Evolutionary conservation across 2,888 invertebrate species (phyloP).

Genomic region (Tupiocoris notatus): DNA sequence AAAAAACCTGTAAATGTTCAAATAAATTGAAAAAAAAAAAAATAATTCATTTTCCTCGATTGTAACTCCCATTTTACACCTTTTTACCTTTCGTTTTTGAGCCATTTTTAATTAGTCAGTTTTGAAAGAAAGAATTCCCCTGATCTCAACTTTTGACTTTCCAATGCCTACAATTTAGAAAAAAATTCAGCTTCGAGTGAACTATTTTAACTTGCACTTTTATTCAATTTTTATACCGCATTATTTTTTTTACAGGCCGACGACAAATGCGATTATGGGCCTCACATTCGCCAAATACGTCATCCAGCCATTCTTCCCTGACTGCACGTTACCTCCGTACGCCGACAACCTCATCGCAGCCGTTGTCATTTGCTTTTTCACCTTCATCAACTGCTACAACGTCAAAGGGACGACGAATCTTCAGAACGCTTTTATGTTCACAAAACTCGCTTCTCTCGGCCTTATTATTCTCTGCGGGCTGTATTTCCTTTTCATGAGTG

Average conservation of each 20-base stretch:
- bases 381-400: constrained; percentile 85
- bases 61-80: too few species aligned
- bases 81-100: too few species aligned
- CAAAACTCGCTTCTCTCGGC: constrained; percentile 80
- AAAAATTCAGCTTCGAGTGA: too few species aligned
- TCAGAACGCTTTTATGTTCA: constrained; percentile 90
- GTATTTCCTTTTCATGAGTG: constrained; percentile 57
- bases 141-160: not conserved
- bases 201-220: too few species aligned
- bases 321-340: constrained; percentile 68
- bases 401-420: constrained; percentile 82
- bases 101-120: too few species aligned
- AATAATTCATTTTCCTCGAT: too few species aligned
- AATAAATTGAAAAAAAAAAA: too few species aligned
- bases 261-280: constrained; percentile 94
- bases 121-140: too few species aligned
- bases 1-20: too few species aligned
- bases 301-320: constrained; percentile 80
- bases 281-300: constrained; percentile 92
- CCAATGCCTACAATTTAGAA: constrained; percentile 39
- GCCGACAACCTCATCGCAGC: constrained; percentile 76
- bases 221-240: not conserved
- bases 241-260: constrained; percentile 66
- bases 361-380: constrained; percentile 77
- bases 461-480: constrained; percentile 80